Conservation (phyloP, 2,113 vertebrate species). For the Zingel zingel region DNA sequence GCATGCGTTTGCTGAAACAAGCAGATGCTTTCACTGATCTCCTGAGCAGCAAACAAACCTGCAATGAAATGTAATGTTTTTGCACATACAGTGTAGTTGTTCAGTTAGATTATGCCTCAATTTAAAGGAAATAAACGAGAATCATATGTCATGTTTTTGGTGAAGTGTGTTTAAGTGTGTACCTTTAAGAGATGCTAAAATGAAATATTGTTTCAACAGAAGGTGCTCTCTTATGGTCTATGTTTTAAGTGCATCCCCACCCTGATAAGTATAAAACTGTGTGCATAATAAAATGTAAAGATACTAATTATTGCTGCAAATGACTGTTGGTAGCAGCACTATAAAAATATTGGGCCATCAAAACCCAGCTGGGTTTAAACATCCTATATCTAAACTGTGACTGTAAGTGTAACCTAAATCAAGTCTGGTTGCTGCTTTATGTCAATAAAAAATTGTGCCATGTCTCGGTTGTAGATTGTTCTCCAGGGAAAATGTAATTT, state of each 20-base stretch:
- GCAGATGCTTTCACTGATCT: not conserved
- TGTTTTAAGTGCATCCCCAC: not conserved
- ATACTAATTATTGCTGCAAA: constrained; percentile 8
- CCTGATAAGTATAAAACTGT: not conserved
- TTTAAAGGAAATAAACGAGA: not conserved
- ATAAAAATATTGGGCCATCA: constrained; percentile 4
- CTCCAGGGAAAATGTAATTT: constrained; percentile 40
- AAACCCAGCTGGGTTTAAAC: not conserved
- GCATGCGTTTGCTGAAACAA: not conserved
- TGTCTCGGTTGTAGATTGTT: constrained; percentile 35
- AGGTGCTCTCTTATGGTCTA: not conserved
- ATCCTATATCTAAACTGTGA: not conserved
- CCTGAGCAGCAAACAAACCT: not conserved
- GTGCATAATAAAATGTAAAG: not conserved
- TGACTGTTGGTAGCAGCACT: not conserved
- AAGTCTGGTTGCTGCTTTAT: constrained; percentile 7
- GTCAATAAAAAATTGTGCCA: constrained; percentile 13
- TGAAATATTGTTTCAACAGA: not conserved
- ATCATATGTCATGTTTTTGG: not conserved
- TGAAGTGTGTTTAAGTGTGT: not conserved
- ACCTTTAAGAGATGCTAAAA: not conserved
- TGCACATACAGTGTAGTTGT: not conserved
- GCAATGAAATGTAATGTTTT: not conserved
- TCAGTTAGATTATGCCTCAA: not conserved
- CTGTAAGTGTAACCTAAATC: constrained; percentile 5